Evolutionary conservation across 2,888 invertebrate species (phyloP), one percentile per base, ranked within the genome.

Genomic region (Andrena marginata): DNA sequence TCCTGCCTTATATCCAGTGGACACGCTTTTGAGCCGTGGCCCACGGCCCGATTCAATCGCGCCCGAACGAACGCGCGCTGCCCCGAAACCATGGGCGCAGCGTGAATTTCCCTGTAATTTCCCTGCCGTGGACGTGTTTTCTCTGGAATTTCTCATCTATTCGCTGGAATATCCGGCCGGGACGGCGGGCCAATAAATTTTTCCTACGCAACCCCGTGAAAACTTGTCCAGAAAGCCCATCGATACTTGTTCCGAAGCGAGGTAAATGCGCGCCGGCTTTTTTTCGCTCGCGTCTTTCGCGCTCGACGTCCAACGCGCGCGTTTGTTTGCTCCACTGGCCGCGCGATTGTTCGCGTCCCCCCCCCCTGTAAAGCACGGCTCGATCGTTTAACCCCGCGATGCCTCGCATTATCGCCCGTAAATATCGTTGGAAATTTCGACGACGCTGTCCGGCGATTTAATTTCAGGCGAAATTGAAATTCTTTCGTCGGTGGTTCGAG

Each of bases 41-140:
- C 59, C 33, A 16, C 42, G 48, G 48, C 20, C 67, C 51, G 71
- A 76, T 82, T 82, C 64, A 72, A 82, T 82, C 81, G 76, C 49
- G 35, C 31, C 71, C 72, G 60, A 74, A 69, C 33, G 59, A 60
- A 20, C 67, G 49, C 2, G 63, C 59, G 23, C 67, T 20, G 33
- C 13, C 59, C 51, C 20, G 48, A 23, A 23, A 62, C 42, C 69
- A 29, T 56, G 35, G 48, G 20, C 77, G 67, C 77, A 56, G 67
- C 77, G 79, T 59, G 82, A 86, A 82, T 85, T 86, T 87, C 80
- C n/a, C 77, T 75, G 79, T 82, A 82, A 88, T 87, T 83, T 85
- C 81, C 79, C 85, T 71, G 26, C 23, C 49, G 4, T 54, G 6
- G 35, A 20, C 6, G 54, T 54, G 70, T 71, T 79, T 85, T 68